Evolutionary conservation across 2,888 invertebrate genomes (phyloP).

Genomic region (Yponomeuta malinellus): DNA sequence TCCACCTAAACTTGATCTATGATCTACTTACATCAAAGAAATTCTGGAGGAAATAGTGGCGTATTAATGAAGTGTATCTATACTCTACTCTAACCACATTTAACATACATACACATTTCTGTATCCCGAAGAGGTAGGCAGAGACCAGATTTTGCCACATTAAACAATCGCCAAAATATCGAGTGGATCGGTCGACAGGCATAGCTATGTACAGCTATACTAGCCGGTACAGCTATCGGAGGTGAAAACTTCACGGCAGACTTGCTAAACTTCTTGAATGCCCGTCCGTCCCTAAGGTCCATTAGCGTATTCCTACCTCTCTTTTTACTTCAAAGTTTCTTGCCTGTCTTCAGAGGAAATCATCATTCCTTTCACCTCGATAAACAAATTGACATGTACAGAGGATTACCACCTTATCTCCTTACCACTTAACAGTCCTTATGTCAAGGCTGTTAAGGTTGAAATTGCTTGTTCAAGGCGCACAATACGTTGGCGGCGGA

Average conservation of each 20-base stretch:
- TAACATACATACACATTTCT: no score
- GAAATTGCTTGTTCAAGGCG: background rate
- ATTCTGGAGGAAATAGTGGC: no score
- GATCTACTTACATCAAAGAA: no score
- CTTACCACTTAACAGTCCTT: background rate
- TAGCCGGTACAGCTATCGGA: no score
- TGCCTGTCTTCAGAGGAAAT: background rate
- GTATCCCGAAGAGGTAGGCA: no score
- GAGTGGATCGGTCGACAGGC: no score
- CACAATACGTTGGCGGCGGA: background rate
- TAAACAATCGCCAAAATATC: no score
- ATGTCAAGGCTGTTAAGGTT: background rate
- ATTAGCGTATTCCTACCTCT: background rate
- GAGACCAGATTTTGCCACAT: no score
- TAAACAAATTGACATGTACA: slow-evolving; percentile 11
- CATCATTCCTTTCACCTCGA: slow-evolving; percentile 1
- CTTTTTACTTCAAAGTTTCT: background rate
- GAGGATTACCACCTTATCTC: background rate
- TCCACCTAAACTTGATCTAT: no score
- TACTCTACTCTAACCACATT: no score
- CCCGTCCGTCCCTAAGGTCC: background rate
- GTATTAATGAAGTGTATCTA: no score
- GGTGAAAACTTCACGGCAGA: background rate
- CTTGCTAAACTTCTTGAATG: background rate
- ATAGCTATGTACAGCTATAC: no score